A percentile compares a stretch with the other conserved stretches of the same genome.
phyloP scores from a whole-genome alignment of 2,888 invertebrate genomes.

The Lepetodrilus schrolli region DNA sequence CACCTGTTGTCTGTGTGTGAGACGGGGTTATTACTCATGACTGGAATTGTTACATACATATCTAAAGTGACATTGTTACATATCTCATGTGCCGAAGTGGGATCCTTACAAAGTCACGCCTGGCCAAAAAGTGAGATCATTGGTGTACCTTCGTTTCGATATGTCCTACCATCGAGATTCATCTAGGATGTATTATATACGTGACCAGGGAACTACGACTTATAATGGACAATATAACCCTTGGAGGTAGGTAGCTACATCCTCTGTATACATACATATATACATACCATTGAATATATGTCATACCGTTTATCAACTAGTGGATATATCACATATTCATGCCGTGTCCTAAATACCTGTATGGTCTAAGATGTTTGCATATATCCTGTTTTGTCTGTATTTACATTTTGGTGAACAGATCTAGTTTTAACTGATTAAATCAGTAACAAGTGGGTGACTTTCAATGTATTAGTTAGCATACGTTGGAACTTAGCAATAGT shows the following conservation, averaged over 20 bases:
- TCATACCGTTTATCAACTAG: no score
- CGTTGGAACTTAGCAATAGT: no score
- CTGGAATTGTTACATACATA: no score
- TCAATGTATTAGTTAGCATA: no score
- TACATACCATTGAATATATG: not conserved
- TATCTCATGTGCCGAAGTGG: not conserved
- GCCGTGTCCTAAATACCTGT: not conserved
- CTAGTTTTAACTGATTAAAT: no score
- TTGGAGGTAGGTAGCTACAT: not conserved
- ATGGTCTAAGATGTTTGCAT: not conserved
- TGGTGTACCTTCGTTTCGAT: not conserved
- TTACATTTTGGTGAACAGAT: no score
- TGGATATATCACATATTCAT: no score
- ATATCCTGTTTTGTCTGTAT: no score
- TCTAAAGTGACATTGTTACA: no score
- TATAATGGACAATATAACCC: not conserved
- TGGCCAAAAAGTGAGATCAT: not conserved
- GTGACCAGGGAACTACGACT: constrained; percentile 11
- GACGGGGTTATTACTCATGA: no score
- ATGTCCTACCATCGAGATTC: not conserved
- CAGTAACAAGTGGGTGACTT: no score
- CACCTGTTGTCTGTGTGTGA: no score
- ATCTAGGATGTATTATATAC: not conserved
- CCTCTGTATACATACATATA: not conserved
- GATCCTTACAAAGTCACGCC: not conserved